A percentile compares a stretch with the other conserved stretches of the same genome.
phyloP scores from a whole-genome alignment of 30 jellyfish, hydroid and myxozoan genomes.

The Mastigias papua region DNA sequence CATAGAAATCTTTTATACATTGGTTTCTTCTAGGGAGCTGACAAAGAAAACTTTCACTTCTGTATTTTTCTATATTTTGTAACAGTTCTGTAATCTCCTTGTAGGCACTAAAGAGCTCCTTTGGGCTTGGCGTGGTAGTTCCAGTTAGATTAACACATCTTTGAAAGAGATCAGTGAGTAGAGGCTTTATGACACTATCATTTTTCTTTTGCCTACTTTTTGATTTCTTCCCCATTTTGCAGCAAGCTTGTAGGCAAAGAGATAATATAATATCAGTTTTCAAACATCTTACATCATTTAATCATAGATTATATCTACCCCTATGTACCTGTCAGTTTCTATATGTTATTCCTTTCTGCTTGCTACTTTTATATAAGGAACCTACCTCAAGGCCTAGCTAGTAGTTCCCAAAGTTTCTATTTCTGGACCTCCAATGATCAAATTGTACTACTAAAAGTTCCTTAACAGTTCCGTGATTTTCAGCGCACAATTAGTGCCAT shows the following conservation, averaged over 20 bases:
- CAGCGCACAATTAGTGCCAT: too few relatives aligned
- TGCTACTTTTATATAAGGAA: too few relatives aligned
- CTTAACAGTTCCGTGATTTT: too few relatives aligned
- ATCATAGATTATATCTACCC: too few relatives aligned
- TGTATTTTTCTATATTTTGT: conserved; percentile 20
- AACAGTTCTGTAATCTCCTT: conserved; percentile 49
- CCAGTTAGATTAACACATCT: conserved; percentile 50
- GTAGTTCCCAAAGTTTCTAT: too few relatives aligned
- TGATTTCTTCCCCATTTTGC: conserved; percentile 71
- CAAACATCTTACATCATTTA: neutral
- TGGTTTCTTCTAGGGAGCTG: conserved; percentile 29
- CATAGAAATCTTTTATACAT: conserved; percentile 33
- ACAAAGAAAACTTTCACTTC: neutral
- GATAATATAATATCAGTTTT: neutral
- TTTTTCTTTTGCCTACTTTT: conserved; percentile 19
- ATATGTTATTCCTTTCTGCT: too few relatives aligned
- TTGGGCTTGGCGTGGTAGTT: conserved; percentile 45
- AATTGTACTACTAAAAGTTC: too few relatives aligned
- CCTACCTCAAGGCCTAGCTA: too few relatives aligned
- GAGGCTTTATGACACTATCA: conserved; percentile 1
- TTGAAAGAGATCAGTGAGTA: conserved; percentile 52
- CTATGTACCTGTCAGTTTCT: too few relatives aligned
- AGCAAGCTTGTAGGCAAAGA: neutral
- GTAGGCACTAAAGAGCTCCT: conserved; percentile 38
- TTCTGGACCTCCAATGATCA: too few relatives aligned